Conservation (phyloP, 2,113 vertebrate genomes). For the Bothrops jararaca region DNA sequence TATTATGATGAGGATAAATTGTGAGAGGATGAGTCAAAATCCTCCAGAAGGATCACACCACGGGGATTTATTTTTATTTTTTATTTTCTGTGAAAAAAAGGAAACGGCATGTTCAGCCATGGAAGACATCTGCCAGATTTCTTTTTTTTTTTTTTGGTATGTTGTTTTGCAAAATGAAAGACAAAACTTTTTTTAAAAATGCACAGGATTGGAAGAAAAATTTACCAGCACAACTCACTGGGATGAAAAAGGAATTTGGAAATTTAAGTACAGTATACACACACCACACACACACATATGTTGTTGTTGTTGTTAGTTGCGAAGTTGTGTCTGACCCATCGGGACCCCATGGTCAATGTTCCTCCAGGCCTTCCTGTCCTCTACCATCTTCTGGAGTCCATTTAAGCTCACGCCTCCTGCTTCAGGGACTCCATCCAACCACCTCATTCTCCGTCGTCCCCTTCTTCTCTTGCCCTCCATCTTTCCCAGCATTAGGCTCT, state of each 20-base stretch:
- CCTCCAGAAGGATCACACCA: not conserved
- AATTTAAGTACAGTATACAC: not conserved
- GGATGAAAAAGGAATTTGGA: not conserved
- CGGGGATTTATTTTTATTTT: not conserved
- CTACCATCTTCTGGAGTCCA: no score
- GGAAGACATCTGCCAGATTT: not conserved
- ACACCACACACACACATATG: not conserved
- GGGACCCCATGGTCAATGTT: no score
- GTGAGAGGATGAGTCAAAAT: not conserved
- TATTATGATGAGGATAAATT: not conserved
- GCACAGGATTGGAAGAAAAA: not conserved
- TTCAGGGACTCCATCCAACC: no score
- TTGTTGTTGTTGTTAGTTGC: no score
- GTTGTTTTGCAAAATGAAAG: not conserved
- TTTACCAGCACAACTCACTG: not conserved
- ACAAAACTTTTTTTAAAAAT: not conserved
- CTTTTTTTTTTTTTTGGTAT: not conserved
- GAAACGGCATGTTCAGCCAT: conserved; percentile 7
- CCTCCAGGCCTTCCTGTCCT: no score
- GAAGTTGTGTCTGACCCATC: no score
- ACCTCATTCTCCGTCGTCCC: no score
- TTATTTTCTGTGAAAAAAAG: not conserved
- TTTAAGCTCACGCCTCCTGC: no score
- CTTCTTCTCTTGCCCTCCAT: no score
- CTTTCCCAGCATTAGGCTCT: no score